Conservation (phyloP, 1,140 invertebrate species). For the Trialeurodes vaporariorum region DNA sequence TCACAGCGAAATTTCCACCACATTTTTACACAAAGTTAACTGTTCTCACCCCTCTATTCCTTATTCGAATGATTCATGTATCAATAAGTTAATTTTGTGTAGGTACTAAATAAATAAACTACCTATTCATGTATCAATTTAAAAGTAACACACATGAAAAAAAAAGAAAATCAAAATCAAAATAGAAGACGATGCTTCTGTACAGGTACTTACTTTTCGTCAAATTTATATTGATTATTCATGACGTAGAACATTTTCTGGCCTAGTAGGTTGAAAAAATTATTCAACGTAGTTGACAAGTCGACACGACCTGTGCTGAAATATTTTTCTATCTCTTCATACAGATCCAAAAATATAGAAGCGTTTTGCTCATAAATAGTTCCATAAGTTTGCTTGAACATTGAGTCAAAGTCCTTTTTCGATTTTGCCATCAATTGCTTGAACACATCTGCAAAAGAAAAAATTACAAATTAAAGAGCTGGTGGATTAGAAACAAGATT, state of each 20-base stretch:
- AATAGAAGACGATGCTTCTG: too few species aligned
- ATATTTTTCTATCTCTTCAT: conserved; percentile 79
- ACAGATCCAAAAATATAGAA: conserved; percentile 83
- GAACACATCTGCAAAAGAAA: conserved; percentile 64
- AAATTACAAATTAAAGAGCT: conserved; percentile 7
- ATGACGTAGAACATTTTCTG: conserved; percentile 93
- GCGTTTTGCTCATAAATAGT: conserved; percentile 89
- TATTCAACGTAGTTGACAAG: conserved; percentile 74
- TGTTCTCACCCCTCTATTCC: too few species aligned
- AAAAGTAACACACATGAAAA: too few species aligned
- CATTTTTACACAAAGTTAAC: too few species aligned
- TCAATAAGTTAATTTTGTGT: too few species aligned
- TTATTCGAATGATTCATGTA: too few species aligned
- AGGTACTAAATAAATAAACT: too few species aligned
- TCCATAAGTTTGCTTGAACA: conserved; percentile 92
- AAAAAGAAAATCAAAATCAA: too few species aligned
- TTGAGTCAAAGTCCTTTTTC: conserved; percentile 74
- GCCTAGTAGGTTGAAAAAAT: conserved; percentile 85
- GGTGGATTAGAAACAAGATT: not conserved
- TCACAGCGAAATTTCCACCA: too few species aligned
- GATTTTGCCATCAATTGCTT: conserved; percentile 68
- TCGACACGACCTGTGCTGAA: conserved; percentile 71
- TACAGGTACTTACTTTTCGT: conserved; percentile 59
- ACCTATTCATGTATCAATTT: too few species aligned
- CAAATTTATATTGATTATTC: conserved; percentile 80